These are phyloP conservation scores for Caenorhabditis wallacei DNA, from an alignment of 2,888 invertebrate species.

Conservation along the genomic window DNA sequence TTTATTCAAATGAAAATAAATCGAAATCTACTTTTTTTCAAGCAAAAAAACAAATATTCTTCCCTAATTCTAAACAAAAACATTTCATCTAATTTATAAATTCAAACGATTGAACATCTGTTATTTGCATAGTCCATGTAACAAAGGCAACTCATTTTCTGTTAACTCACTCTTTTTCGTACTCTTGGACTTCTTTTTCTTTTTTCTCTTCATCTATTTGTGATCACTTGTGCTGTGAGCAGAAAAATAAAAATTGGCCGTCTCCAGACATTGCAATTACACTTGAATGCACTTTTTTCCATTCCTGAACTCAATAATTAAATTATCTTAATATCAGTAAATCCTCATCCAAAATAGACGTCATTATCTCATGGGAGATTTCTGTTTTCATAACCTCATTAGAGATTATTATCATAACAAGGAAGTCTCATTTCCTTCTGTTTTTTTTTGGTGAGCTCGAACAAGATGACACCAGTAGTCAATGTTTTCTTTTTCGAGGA, in stretches of 20 bases:
- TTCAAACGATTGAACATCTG: too few relatives aligned
- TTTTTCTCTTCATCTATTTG: not conserved
- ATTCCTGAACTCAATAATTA: constrained; percentile 1
- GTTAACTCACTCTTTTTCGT: not conserved
- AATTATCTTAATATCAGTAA: not conserved
- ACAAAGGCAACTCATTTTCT: too few relatives aligned
- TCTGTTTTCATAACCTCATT: not conserved
- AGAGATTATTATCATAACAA: not conserved
- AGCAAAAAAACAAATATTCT: too few relatives aligned
- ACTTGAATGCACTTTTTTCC: constrained; percentile 4
- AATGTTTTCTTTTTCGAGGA: not conserved
- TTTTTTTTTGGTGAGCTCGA: too few relatives aligned
- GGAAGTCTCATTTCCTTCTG: not conserved
- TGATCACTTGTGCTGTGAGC: constrained; percentile 1
- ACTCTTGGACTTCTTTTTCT: not conserved
- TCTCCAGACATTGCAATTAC: constrained; percentile 8
- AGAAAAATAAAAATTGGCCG: not conserved
- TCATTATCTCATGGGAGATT: not conserved
- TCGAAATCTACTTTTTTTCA: not conserved
- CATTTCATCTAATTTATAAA: too few relatives aligned
- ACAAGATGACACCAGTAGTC: too few relatives aligned
- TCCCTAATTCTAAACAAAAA: too few relatives aligned
- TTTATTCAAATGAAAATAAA: constrained; percentile 1
- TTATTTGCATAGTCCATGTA: too few relatives aligned
- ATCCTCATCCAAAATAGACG: not conserved